Base-by-base conservation (phyloP, 2,888 invertebrate genomes). In the Yponomeuta cagnagella region DNA sequence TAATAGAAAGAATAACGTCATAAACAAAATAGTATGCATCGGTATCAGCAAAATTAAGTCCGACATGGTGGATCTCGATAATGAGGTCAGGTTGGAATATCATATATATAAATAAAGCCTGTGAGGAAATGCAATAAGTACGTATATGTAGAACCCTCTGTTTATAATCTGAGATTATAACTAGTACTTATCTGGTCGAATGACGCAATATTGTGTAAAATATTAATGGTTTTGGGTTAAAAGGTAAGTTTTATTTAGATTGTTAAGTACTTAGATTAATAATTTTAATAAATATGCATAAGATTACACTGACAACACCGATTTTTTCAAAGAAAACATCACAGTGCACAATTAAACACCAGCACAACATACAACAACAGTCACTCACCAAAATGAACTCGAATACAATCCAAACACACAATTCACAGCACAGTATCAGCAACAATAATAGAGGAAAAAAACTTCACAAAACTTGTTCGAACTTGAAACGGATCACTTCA, bases 371-470 rank as follows among this genome's bases (percentile, higher is more conserved):
- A 43, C 8, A 43, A 43, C 63, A 72, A 84, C 23, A 23, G 23
- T 23, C 23, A 23, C 90, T 89, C 77, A 90, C 90, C 81, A 75
- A 86, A 58, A 79, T 80, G 81, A 85, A 85, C 81, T 75, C 78
- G 84, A 87, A 78, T 84, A 89, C 85, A 92, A 91, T 92, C 91
- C 92, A 89, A 88, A 82, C 77, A 78, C 74, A 75, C 86, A 86
- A 83, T 83, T 80, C 81, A 83, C 86, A 79, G 79, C 79, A 74
- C 79, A 80, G 77, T 77, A 79, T 77, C 73, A 78, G 15, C 52
- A 58, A 58, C 52, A 58, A 58, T 15, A 58, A 58, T 5, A 58
- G 52, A 12, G 52, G 15, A 52, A 58, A 58, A 58, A 79, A 84
- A 80, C 79, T 77, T 78, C 76, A 75, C 77, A 75, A 84, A 89